phyloP scores from a whole-genome alignment of 2,113 vertebrate species.

The Protobothrops mucrosquamatus region DNA sequence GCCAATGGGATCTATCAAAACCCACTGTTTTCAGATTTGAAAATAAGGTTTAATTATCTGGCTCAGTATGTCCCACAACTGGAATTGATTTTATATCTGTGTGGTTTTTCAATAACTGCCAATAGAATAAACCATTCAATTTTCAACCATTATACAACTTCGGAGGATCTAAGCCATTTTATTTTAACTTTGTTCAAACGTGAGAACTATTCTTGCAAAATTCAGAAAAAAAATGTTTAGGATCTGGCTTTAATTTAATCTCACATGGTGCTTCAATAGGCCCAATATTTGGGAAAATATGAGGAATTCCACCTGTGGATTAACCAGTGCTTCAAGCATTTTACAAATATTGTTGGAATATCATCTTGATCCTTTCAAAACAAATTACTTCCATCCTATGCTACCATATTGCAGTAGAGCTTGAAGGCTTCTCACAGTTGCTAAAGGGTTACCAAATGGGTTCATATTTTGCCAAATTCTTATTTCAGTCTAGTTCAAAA shows the following conservation, averaged over 20 bases:
- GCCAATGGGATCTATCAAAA: neutral
- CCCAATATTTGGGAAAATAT: neutral
- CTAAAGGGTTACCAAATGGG: neutral
- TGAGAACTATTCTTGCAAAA: neutral
- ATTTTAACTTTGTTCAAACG: neutral
- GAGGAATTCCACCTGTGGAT: neutral
- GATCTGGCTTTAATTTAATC: neutral
- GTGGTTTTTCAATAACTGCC: neutral
- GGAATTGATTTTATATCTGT: neutral
- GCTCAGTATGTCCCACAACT: neutral
- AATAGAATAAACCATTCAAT: neutral
- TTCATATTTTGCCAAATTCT: neutral
- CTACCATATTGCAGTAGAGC: neutral
- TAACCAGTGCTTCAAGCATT: neutral
- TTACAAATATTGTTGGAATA: neutral
- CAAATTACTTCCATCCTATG: neutral
- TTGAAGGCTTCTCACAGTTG: neutral
- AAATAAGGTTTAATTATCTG: neutral
- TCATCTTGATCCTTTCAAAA: neutral
- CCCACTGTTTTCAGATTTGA: neutral
- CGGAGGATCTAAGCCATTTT: neutral
- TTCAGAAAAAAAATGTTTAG: neutral
- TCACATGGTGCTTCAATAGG: neutral
- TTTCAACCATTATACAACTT: neutral
- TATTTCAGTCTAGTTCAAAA: neutral